A percentile compares a stretch with the other conserved stretches of the same genome.
Conservation (phyloP, 1,140 invertebrate genomes). For the Bradysia coprophila region DNA sequence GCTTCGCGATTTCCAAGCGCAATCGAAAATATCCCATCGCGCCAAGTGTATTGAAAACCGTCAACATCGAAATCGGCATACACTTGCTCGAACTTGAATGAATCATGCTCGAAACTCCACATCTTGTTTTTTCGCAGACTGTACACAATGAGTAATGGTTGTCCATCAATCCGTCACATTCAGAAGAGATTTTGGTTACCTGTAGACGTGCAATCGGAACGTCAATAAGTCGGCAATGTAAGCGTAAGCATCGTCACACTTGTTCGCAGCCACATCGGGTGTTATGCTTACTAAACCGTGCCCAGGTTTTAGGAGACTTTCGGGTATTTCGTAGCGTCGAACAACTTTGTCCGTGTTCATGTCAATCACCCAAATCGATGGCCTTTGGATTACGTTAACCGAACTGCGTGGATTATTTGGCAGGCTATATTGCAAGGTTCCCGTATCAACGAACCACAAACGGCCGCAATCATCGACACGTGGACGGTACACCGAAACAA, state of each 20-base stretch:
- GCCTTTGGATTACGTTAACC: constrained; percentile 23
- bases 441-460: constrained; percentile 47
- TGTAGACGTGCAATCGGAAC: constrained; percentile 41
- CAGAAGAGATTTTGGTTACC: background rate
- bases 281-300: constrained; percentile 32
- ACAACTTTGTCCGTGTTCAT: constrained; percentile 25
- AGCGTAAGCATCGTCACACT: constrained; percentile 38
- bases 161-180: background rate
- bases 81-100: constrained; percentile 41
- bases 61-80: constrained; percentile 39
- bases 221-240: constrained; percentile 45
- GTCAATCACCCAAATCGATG: constrained; percentile 37
- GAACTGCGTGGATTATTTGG: background rate
- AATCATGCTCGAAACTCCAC: constrained; percentile 44
- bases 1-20: constrained; percentile 29
- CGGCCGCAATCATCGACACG: constrained; percentile 38
- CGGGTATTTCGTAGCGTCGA: background rate
- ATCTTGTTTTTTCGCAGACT: constrained; percentile 33
- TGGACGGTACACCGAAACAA: constrained; percentile 39
- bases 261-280: constrained; percentile 32
- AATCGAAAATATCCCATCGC: constrained; percentile 43
- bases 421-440: constrained; percentile 26
- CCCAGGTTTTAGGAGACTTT: background rate
- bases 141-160: background rate
- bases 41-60: constrained; percentile 42